phyloP scores from a whole-genome alignment of 2,113 vertebrate species.

The Proterorhinus semilunaris region DNA sequence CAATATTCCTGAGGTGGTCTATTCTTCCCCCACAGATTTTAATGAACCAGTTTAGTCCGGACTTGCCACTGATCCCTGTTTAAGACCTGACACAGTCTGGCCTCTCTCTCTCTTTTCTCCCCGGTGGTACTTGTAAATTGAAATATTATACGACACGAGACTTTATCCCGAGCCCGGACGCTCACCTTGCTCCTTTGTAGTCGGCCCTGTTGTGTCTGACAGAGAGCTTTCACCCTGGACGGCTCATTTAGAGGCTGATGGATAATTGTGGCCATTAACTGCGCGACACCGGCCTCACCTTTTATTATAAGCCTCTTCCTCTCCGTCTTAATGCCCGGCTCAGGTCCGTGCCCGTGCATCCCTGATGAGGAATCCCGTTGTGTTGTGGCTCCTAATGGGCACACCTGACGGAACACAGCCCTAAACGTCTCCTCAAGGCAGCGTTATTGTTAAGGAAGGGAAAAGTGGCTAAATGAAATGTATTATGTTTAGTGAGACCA shows the following conservation, averaged over 20 bases:
- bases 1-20: too few relatives aligned
- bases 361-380: slow-evolving; percentile 37
- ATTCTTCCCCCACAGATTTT: too few relatives aligned
- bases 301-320: slow-evolving; percentile 54
- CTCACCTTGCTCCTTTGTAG: slow-evolving; percentile 34
- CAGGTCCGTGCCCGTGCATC: slow-evolving; percentile 55
- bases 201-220: slow-evolving; percentile 58
- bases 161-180: slow-evolving; percentile 26
- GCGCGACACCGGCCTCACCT: slow-evolving; percentile 62
- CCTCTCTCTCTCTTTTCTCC: too few relatives aligned
- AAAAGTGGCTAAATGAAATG: not conserved
- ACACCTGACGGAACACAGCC: slow-evolving; percentile 22
- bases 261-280: slow-evolving; percentile 67
- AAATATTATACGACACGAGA: not conserved
- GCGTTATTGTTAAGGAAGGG: not conserved
- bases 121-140: too few relatives aligned
- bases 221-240: slow-evolving; percentile 58
- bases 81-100: too few relatives aligned
- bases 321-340: slow-evolving; percentile 52
- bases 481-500: not conserved
- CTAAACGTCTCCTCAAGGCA: slow-evolving; percentile 31
- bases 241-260: slow-evolving; percentile 64
- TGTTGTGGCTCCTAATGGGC: slow-evolving; percentile 43
- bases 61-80: too few relatives aligned
- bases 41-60: too few relatives aligned